Percentiles rank a stretch among this genome's conserved stretches.
Evolutionary conservation across 1,140 invertebrate species (phyloP).

Genomic region (Macrostomum lignano): DNA sequence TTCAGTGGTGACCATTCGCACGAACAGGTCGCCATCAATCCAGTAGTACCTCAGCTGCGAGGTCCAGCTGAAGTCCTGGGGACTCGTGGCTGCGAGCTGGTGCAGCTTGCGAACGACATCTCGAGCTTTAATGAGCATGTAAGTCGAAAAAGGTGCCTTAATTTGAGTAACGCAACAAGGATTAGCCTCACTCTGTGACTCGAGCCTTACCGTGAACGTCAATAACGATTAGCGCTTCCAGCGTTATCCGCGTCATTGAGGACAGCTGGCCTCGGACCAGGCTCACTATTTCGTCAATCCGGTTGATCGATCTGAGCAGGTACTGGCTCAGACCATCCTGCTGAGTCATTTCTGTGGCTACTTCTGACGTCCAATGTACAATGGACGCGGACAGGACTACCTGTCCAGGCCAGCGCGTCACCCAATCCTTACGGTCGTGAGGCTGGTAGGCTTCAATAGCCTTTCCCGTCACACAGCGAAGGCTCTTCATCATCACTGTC

Average conservation of each 20-base stretch:
- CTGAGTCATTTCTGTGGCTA: constrained; percentile 10
- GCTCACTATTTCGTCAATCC: constrained; percentile 23
- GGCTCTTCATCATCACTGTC: constrained; percentile 25
- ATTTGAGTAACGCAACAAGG: neutral
- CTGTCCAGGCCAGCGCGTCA: constrained; percentile 26
- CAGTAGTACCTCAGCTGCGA: constrained; percentile 24
- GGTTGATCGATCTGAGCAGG: constrained; percentile 18
- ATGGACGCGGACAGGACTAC: constrained; percentile 24
- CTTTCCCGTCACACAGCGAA: constrained; percentile 17
- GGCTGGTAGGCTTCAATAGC: constrained; percentile 16
- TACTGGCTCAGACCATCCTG: constrained; percentile 14
- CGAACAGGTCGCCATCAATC: constrained; percentile 9
- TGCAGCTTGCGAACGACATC: constrained; percentile 38
- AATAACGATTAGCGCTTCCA: constrained; percentile 27
- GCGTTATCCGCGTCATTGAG: constrained; percentile 22
- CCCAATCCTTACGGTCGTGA: constrained; percentile 19
- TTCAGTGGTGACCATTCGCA: constrained; percentile 24
- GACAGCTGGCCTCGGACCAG: constrained; percentile 20
- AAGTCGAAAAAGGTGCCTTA: too few relatives aligned
- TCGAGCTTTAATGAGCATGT: too few relatives aligned
- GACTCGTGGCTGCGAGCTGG: constrained; percentile 10
- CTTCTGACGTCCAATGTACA: constrained; percentile 26
- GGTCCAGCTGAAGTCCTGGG: constrained; percentile 25
- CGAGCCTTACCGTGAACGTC: constrained; percentile 26
- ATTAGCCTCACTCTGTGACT: neutral